Conservation (phyloP, 2,113 vertebrate species). For the Triplophysa tibetana region DNA sequence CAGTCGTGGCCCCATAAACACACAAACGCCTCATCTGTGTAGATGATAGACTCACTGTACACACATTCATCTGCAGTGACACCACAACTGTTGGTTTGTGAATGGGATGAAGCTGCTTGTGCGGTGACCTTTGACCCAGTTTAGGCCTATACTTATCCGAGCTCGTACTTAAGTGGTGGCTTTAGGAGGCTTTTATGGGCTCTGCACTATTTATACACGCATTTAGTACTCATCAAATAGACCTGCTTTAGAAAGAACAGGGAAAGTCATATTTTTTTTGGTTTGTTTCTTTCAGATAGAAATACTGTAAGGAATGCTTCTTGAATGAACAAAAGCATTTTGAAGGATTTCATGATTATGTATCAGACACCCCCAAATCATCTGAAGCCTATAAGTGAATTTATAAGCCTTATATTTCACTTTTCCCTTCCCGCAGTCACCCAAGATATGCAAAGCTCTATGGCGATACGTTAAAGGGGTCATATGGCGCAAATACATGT, state of each 20-base stretch:
- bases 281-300: background rate
- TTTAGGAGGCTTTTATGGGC: conserved; percentile 5
- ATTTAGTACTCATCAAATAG: background rate
- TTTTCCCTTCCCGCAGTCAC: too few species aligned
- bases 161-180: background rate
- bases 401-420: too few species aligned
- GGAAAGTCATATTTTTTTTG: background rate
- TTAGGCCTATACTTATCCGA: conserved; percentile 6
- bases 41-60: conserved; percentile 20
- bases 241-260: background rate
- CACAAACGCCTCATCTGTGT: conserved; percentile 6
- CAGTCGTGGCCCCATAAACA: conserved; percentile 31
- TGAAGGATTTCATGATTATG: too few species aligned
- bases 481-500: too few species aligned
- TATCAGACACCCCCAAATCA: too few species aligned
- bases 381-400: too few species aligned
- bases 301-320: too few species aligned
- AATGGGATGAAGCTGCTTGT: conserved; percentile 20
- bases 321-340: too few species aligned
- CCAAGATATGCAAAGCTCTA: too few species aligned
- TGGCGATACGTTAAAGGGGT: too few species aligned
- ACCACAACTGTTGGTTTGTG: conserved; percentile 16
- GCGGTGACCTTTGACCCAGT: conserved; percentile 24
- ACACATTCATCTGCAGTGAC: conserved; percentile 8
- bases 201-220: background rate